Evolutionary conservation across 2,888 invertebrate genomes (phyloP).

Genomic region (Cephalotes varians): DNA sequence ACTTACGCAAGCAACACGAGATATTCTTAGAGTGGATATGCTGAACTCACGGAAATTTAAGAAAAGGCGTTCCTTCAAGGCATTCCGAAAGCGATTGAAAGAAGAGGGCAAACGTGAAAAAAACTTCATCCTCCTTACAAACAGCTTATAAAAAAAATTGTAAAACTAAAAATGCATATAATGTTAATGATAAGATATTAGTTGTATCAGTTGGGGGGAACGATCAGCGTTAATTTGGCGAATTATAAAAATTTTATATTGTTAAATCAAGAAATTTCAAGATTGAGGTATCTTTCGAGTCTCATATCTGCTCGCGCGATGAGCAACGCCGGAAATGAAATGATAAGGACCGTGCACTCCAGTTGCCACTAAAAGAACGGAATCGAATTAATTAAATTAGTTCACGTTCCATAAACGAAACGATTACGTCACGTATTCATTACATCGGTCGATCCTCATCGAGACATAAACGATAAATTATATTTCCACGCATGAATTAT

Average conservation of each 20-base stretch:
- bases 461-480: neutral
- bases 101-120: neutral
- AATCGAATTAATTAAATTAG: constrained; percentile 24
- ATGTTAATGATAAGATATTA: neutral
- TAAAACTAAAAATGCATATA: neutral
- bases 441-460: neutral
- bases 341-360: constrained; percentile 57
- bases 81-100: neutral
- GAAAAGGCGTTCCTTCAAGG: neutral
- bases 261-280: neutral
- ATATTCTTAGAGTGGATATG: constrained; percentile 52
- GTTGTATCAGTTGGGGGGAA: neutral
- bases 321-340: constrained; percentile 61
- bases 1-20: constrained; percentile 37
- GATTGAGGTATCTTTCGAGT: neutral
- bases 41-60: neutral
- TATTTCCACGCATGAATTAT: neutral
- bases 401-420: constrained; percentile 3
- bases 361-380: constrained; percentile 35
- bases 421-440: neutral
- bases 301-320: neutral
- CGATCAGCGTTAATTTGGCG: neutral
- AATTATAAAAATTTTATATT: neutral
- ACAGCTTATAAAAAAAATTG: neutral
- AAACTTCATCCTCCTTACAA: neutral